These are phyloP conservation scores for Aspiorhynchus laticeps DNA, from an alignment of 2,113 vertebrate species.

Conservation along the genomic window DNA sequence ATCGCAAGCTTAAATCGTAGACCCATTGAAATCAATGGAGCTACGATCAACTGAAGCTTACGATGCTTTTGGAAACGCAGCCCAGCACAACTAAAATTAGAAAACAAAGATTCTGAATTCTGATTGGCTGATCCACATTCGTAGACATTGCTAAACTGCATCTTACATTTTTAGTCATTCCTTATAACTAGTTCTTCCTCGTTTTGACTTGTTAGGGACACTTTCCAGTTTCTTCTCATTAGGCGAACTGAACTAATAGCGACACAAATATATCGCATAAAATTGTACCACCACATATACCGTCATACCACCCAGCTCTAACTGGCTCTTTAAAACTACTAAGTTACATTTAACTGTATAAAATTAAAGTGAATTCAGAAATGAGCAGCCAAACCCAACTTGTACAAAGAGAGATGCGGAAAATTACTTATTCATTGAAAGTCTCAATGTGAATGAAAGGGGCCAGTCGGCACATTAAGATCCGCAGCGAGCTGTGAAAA, in stretches of 20 bases:
- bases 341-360: background rate
- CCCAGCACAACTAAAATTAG: background rate
- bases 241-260: background rate
- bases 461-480: slow-evolving; percentile 23
- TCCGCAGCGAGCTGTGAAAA: slow-evolving; percentile 41
- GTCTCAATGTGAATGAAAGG: background rate
- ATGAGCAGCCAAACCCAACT: slow-evolving; percentile 1
- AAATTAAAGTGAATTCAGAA: background rate
- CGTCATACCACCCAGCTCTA: background rate
- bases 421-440: slow-evolving; percentile 25
- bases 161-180: background rate
- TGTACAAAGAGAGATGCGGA: slow-evolving; percentile 10
- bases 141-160: background rate
- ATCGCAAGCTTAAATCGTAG: too few relatives aligned
- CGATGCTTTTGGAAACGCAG: too few relatives aligned
- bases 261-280: background rate
- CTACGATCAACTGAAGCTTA: too few relatives aligned
- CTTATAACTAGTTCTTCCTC: background rate
- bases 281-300: background rate
- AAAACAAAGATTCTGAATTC: background rate
- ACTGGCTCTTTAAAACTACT: background rate
- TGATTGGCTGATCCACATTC: background rate
- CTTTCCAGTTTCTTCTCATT: background rate
- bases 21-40: too few relatives aligned
- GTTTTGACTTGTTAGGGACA: background rate